Conservation (phyloP, 1,140 invertebrate genomes). For the Centruroides sculpturatus region DNA sequence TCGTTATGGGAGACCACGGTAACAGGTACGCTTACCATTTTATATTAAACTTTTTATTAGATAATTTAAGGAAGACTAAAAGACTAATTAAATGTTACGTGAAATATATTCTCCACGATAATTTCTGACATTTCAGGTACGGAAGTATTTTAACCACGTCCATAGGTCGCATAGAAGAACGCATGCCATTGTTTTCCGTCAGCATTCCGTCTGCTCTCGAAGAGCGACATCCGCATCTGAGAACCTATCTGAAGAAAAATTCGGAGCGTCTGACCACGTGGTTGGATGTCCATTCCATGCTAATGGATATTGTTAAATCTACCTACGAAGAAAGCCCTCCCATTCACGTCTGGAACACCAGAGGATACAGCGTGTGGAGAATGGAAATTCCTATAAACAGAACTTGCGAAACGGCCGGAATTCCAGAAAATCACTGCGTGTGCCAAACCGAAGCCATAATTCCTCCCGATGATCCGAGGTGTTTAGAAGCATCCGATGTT, state of each 20-base stretch:
- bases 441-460: conserved; percentile 19
- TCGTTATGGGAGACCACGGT: no score
- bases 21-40: background rate
- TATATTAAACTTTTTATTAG: conserved; percentile 25
- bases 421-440: conserved; percentile 31
- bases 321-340: conserved; percentile 17
- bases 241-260: conserved; percentile 52
- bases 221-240: conserved; percentile 43
- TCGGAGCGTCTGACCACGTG: conserved; percentile 30
- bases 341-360: conserved; percentile 26
- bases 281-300: conserved; percentile 34
- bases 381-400: conserved; percentile 42
- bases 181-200: conserved; percentile 61
- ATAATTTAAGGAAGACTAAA: conserved; percentile 24
- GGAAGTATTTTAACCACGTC: conserved; percentile 64
- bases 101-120: conserved; percentile 75
- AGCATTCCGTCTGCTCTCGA: conserved; percentile 58
- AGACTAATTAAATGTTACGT: conserved; percentile 27
- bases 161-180: conserved; percentile 41
- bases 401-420: conserved; percentile 27
- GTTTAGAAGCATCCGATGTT: no score
- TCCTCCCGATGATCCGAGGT: background rate
- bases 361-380: conserved; percentile 46
- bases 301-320: conserved; percentile 17
- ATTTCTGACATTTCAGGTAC: conserved; percentile 68